A percentile compares a stretch with the other conserved stretches of the same genome.
These are phyloP conservation scores for Prenolepis imparis DNA, from an alignment of 2,888 invertebrate genomes.

Conservation along the genomic window DNA sequence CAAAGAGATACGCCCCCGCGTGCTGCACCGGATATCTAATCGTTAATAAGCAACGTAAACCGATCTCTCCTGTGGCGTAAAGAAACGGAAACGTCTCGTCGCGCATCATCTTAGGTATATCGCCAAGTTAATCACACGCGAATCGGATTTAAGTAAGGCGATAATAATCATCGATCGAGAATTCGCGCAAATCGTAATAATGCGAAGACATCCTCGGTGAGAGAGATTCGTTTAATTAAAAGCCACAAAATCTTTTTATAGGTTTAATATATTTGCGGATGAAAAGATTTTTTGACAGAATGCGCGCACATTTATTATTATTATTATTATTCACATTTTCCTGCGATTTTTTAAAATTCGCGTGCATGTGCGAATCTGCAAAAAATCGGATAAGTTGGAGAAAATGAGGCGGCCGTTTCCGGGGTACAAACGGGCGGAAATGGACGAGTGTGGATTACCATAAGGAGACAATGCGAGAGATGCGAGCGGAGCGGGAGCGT, in stretches of 20 bases:
- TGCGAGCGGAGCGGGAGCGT: not conserved
- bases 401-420: not conserved
- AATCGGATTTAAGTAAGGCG: not conserved
- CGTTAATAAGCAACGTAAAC: slow-evolving; percentile 47
- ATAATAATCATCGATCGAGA: slow-evolving; percentile 30
- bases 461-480: slow-evolving; percentile 36
- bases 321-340: not conserved
- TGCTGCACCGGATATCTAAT: slow-evolving; percentile 46
- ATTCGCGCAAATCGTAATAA: not conserved
- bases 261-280: not conserved
- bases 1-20: slow-evolving; percentile 40
- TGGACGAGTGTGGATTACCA: slow-evolving; percentile 21
- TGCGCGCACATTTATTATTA: not conserved
- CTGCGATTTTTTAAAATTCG: not conserved
- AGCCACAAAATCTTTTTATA: not conserved
- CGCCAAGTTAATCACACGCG: slow-evolving; percentile 27
- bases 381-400: not conserved
- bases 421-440: not conserved
- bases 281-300: not conserved
- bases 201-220: not conserved
- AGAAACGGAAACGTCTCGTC: slow-evolving; percentile 24
- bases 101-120: not conserved
- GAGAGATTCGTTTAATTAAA: not conserved
- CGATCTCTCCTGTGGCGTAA: slow-evolving; percentile 22
- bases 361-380: not conserved